phyloP scores from a whole-genome alignment of 1,140 invertebrate species.

The Scaptodrosophila lebanonensis region DNA sequence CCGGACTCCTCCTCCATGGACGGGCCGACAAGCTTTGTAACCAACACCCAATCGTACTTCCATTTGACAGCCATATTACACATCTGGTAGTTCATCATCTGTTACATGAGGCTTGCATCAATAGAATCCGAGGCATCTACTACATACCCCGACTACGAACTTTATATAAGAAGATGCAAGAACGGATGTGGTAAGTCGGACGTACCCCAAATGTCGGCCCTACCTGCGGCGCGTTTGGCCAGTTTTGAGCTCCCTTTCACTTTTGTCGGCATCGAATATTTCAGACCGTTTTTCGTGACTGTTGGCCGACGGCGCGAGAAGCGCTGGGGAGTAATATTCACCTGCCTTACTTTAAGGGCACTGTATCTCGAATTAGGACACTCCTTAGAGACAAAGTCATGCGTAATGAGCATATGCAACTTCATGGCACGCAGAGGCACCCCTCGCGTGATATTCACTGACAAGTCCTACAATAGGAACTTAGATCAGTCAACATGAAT shows the following conservation, averaged over 20 bases:
- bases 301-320: too few species aligned
- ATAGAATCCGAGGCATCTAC: constrained; percentile 5
- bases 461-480: too few species aligned
- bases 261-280: constrained; percentile 21
- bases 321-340: too few species aligned
- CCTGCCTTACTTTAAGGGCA: too few species aligned
- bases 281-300: background rate
- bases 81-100: constrained; percentile 7
- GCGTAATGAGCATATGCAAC: too few species aligned
- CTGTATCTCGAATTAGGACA: too few species aligned
- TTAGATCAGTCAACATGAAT: too few species aligned
- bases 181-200: background rate
- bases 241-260: constrained; percentile 5
- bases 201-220: constrained; percentile 7
- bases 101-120: constrained; percentile 10
- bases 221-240: constrained; percentile 6
- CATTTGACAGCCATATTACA: background rate
- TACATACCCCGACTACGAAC: constrained; percentile 4
- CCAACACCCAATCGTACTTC: background rate
- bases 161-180: constrained; percentile 12
- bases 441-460: too few species aligned
- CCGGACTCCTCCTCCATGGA: too few species aligned
- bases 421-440: too few species aligned
- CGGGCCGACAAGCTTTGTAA: too few species aligned
- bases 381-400: too few species aligned